phyloP scores from a whole-genome alignment of 2,797 vertebrate genomes.

The Rousettus madagascariensis region DNA sequence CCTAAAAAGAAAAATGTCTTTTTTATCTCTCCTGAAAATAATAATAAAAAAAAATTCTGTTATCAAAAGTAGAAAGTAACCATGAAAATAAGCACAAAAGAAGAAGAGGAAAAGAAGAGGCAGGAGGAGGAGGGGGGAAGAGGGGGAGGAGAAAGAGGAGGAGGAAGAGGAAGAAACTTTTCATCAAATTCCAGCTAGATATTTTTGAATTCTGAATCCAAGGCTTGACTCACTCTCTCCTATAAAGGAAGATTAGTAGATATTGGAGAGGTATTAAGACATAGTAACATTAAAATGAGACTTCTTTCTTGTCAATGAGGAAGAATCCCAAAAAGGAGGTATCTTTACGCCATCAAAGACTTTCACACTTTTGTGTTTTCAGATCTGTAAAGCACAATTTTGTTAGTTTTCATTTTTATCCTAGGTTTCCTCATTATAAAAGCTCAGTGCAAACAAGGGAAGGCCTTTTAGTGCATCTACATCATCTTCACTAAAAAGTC shows the following conservation, averaged over 20 bases:
- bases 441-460: not conserved
- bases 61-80: not conserved
- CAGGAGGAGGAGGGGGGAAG: too few relatives aligned
- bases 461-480: not conserved
- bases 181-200: constrained; percentile 1
- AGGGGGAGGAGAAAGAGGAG: too few relatives aligned
- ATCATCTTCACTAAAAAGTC: not conserved
- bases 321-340: not conserved
- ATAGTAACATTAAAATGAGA: not conserved
- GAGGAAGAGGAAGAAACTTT: not conserved
- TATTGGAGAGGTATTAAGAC: not conserved
- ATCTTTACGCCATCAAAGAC: not conserved
- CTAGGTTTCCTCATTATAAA: not conserved
- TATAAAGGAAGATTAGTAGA: not conserved
- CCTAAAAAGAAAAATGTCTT: not conserved
- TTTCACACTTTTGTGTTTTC: not conserved
- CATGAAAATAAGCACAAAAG: not conserved
- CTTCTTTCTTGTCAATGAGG: not conserved
- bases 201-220: not conserved
- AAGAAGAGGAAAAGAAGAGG: not conserved
- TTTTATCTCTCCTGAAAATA: not conserved
- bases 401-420: not conserved
- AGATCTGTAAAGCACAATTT: not conserved
- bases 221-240: not conserved
- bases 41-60: not conserved